phyloP scores from a whole-genome alignment of 2,797 vertebrate genomes.

The Pangasius larnaudii region DNA sequence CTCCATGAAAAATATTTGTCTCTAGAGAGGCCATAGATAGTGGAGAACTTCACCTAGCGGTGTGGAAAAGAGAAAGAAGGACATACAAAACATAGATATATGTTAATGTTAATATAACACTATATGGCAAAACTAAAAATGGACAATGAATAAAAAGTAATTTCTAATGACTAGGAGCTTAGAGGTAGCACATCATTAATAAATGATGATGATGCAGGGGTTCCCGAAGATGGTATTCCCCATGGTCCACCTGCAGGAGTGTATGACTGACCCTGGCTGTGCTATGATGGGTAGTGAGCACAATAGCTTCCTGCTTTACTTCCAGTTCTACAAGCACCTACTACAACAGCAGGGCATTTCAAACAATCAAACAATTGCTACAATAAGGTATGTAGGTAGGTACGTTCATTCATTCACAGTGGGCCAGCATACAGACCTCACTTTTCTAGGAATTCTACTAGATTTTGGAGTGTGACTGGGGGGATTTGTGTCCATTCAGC shows the following conservation, averaged over 20 bases:
- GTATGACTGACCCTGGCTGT: constrained; percentile 71
- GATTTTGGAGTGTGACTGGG: background rate
- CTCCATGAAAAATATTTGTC: constrained; percentile 69
- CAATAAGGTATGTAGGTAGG: constrained; percentile 65
- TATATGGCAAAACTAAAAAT: background rate
- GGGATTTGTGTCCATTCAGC: background rate
- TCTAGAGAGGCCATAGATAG: constrained; percentile 68
- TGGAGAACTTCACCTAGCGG: constrained; percentile 75
- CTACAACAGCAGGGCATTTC: constrained; percentile 66
- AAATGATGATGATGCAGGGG: constrained; percentile 14
- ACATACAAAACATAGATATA: constrained; percentile 56
- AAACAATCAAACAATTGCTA: constrained; percentile 35
- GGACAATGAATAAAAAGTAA: background rate
- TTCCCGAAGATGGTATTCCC: constrained; percentile 68
- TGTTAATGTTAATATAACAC: background rate
- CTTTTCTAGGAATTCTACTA: background rate
- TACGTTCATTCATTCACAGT: no score
- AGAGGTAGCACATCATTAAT: background rate
- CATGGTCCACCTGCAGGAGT: constrained; percentile 69
- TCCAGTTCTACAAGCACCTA: constrained; percentile 78
- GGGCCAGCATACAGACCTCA: background rate
- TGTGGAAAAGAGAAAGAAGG: constrained; percentile 66
- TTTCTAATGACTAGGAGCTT: background rate
- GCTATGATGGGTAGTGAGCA: constrained; percentile 73
- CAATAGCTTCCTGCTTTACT: constrained; percentile 77